A percentile compares a stretch with the other conserved stretches of the same genome.
phyloP scores from a whole-genome alignment of 2,113 vertebrate genomes.

The Varanus komodoensis region DNA sequence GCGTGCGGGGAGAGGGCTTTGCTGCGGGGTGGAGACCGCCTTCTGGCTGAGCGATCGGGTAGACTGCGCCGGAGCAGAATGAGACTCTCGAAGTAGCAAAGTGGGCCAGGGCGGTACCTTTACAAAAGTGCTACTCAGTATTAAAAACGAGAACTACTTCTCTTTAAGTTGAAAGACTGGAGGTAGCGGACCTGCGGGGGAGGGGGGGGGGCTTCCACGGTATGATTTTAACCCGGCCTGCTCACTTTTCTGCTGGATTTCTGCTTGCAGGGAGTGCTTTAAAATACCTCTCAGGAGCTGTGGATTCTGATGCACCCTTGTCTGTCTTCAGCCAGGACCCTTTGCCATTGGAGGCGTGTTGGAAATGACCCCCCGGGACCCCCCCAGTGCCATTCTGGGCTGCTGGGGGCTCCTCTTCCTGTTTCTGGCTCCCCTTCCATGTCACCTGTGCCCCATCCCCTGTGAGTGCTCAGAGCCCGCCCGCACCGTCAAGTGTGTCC shows the following conservation, averaged over 20 bases:
- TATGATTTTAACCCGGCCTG: not conserved
- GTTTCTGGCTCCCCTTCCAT: constrained; percentile 36
- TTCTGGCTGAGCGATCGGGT: too few species aligned
- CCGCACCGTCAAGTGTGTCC: constrained; percentile 77
- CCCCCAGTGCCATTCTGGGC: not conserved
- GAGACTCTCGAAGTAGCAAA: too few species aligned
- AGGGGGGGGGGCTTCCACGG: too few species aligned
- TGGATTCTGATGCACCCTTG: not conserved
- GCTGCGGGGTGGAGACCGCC: too few species aligned
- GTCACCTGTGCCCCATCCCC: constrained; percentile 73
- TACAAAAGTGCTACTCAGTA: too few species aligned
- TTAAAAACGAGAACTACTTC: too few species aligned
- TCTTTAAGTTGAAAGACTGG: too few species aligned
- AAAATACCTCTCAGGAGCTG: not conserved
- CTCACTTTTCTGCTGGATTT: not conserved
- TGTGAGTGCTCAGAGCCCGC: constrained; percentile 79
- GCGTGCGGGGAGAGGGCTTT: too few species aligned
- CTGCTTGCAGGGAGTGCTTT: not conserved
- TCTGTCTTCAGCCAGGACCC: not conserved
- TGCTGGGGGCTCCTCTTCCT: constrained; percentile 38
- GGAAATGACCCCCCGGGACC: constrained; percentile 29
- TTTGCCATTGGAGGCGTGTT: not conserved
- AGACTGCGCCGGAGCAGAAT: too few species aligned
- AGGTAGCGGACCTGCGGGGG: too few species aligned
- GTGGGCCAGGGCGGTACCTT: too few species aligned